phyloP scores from a whole-genome alignment of 2,888 invertebrate genomes.

The Amphipyra berbera region DNA sequence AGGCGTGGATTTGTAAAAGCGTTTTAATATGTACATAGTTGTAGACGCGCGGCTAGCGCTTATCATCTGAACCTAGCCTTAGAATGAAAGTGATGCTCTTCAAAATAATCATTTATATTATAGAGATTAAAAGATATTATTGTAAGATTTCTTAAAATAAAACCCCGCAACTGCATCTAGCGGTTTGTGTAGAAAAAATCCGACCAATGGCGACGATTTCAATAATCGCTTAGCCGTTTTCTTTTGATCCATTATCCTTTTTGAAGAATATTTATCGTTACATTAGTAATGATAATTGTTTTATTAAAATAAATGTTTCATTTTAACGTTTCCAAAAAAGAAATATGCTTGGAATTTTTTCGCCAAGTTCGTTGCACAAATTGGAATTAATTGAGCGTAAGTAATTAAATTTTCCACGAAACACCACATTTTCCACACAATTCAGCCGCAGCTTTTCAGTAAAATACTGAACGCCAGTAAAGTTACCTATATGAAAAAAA shows the following conservation, averaged over 20 bases:
- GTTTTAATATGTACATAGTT: slow-evolving; percentile 24
- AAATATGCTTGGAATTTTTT: background rate
- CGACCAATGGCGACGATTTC: no score
- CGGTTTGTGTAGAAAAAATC: no score
- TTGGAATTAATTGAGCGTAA: background rate
- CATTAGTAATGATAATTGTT: no score
- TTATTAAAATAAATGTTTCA: no score
- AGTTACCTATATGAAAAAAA: no score
- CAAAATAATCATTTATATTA: no score
- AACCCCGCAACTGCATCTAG: no score
- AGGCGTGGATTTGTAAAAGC: slow-evolving; percentile 16
- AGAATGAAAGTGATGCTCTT: background rate
- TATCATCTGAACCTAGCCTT: slow-evolving; percentile 16
- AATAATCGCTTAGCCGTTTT: no score
- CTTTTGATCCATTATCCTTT: no score
- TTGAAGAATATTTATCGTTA: no score
- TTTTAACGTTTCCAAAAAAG: no score
- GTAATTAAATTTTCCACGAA: background rate
- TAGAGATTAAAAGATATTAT: background rate
- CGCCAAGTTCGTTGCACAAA: slow-evolving; percentile 2
- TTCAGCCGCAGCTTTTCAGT: background rate
- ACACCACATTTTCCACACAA: background rate
- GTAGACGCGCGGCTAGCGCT: background rate
- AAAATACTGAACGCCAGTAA: background rate
- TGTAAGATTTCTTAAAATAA: no score